Evolutionary conservation across 2,888 invertebrate species (phyloP), one percentile per base, ranked within the genome.

Genomic region (Apotomis turbidana): DNA sequence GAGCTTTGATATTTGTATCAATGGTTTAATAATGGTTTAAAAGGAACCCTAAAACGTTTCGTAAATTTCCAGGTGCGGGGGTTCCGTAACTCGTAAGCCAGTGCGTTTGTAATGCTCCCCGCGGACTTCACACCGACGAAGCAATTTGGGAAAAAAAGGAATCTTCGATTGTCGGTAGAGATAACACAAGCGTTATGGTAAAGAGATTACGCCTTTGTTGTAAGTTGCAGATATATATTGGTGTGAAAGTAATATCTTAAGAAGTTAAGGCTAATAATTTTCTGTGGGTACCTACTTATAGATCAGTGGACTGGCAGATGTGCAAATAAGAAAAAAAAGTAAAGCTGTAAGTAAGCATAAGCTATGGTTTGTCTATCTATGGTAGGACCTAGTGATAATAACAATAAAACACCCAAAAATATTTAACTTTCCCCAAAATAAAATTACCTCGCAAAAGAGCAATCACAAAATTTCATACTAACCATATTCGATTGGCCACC

Each of bases 111-210:
- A 71, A 67, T 49, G 54, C 46, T 71, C 71, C 71, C 71, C 13
- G 60, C 66, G 71, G 71, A 66, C 54, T 55, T 49, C 13, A 10
- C 59, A 4, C 60, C 49, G 60, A 55, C 62, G 54, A 54, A 52
- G 54, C 66, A 71, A 71, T 71, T 71, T 71, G 71, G 66, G 46
- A 51, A 38, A 60, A 60, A 70, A 55, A 66, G 55, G 66, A 67
- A 66, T 71, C 66, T 60, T 60, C 66, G 71, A 61, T 61, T 49
- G 59, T 66, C 66, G 54, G 57, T 61, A 41, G 9, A 62, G 62
- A 70, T 63, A 70, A 57, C 54, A 15, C 13, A 62, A 57, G 15
- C 27, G 38, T 51, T 57, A 57, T 57, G 62, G 62, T 51, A 61
- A 70, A 57, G 15, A 51, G 62, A 70, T 66, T 57, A 57, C 46